Conservation (phyloP, 2,113 vertebrate species). For the Chitala chitala region DNA sequence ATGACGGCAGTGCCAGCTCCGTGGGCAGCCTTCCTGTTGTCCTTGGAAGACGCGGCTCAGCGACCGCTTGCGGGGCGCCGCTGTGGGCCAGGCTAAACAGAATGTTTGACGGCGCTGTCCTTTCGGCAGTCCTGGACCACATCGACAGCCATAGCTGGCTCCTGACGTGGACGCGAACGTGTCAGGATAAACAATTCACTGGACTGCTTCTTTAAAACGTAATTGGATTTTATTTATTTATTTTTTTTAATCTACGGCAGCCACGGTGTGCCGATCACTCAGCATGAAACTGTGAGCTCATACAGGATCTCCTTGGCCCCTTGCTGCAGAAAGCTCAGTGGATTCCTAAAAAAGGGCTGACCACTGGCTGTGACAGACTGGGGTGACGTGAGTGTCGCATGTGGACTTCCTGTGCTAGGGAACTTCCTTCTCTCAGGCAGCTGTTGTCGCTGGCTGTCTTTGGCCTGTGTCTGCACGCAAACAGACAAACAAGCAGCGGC, state of each 20-base stretch:
- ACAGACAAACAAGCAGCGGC: not conserved
- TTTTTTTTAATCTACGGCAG: too few relatives aligned
- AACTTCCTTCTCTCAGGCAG: not conserved
- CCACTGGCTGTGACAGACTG: not conserved
- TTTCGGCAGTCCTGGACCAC: not conserved
- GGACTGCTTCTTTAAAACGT: not conserved
- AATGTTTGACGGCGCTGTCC: not conserved
- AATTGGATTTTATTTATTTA: too few relatives aligned
- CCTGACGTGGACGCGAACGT: not conserved
- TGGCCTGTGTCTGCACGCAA: not conserved
- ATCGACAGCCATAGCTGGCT: not conserved
- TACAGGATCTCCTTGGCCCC: not conserved
- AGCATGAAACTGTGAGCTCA: too few relatives aligned
- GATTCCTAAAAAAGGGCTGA: constrained; percentile 11
- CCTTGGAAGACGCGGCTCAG: not conserved
- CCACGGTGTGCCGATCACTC: too few relatives aligned
- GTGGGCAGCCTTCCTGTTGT: not conserved
- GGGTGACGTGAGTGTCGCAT: not conserved
- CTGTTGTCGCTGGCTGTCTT: not conserved
- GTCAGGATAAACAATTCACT: not conserved
- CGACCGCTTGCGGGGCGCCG: not conserved
- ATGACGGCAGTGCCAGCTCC: not conserved
- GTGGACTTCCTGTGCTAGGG: constrained; percentile 11
- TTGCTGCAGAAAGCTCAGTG: not conserved
- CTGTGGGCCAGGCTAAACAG: constrained; percentile 7